phyloP scores from a whole-genome alignment of 2,888 invertebrate genomes.

The Metallyticus violacea region DNA sequence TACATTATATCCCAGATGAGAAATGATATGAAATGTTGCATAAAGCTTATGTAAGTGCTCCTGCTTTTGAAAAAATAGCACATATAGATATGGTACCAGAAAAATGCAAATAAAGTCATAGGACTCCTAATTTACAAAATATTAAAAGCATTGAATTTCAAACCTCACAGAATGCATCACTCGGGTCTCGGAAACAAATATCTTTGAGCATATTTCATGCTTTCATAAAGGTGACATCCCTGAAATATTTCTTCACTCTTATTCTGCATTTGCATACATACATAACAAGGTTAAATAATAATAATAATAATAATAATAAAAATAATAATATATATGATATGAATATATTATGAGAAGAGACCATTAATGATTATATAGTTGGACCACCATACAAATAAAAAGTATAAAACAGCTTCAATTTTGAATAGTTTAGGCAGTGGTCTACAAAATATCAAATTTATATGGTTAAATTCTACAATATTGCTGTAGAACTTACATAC shows the following conservation, averaged over 20 bases:
- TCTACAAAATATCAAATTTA: background rate
- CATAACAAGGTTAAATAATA: background rate
- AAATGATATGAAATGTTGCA: no score
- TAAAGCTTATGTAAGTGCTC: no score
- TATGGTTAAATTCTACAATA: background rate
- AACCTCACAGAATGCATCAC: no score
- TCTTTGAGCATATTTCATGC: background rate
- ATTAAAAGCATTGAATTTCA: no score
- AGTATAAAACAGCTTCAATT: background rate
- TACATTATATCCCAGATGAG: no score
- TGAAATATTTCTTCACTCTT: background rate
- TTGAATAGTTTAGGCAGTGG: background rate
- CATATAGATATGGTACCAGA: no score
- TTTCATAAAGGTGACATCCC: background rate
- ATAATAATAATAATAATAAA: background rate
- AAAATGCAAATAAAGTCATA: no score
- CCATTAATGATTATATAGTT: background rate
- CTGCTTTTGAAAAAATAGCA: no score
- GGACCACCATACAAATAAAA: background rate
- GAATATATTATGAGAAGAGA: background rate
- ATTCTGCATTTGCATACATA: background rate
- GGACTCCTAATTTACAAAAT: no score
- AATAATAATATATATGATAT: background rate
- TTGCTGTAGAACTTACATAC: background rate
- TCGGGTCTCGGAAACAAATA: conserved; percentile 6